A percentile compares a stretch with the other conserved stretches of the same genome.
These are phyloP conservation scores for Cyclopterus lumpus DNA, from an alignment of 2,797 vertebrate genomes.

Conservation along the genomic window DNA sequence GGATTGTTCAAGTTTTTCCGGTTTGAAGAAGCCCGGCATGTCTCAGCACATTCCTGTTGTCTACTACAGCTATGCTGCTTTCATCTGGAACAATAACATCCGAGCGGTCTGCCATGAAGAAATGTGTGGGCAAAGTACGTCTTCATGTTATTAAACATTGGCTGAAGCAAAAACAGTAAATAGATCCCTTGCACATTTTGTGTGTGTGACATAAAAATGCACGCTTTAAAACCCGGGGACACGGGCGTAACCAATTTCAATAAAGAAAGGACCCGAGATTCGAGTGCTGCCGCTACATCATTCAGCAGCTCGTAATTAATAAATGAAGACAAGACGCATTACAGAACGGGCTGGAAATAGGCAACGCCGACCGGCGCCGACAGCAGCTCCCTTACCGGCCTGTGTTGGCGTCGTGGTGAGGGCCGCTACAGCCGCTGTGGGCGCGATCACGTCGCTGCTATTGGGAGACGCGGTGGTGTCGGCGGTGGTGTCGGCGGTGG, in stretches of 20 bases:
- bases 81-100: constrained; percentile 45
- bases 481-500: constrained; percentile 18
- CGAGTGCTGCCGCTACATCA: constrained; percentile 31
- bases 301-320: constrained; percentile 50
- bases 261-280: neutral
- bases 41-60: constrained; percentile 54
- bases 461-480: constrained; percentile 64
- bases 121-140: constrained; percentile 1
- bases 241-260: neutral
- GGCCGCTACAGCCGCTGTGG: neutral
- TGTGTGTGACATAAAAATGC: neutral
- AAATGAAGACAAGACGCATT: constrained; percentile 38
- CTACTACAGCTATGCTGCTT: constrained; percentile 19
- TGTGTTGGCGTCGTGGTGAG: constrained; percentile 52
- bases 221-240: neutral
- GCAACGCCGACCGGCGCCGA: neutral
- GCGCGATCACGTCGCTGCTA: constrained; percentile 47
- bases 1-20: constrained; percentile 40
- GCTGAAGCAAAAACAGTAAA: neutral
- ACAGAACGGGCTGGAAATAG: constrained; percentile 39
- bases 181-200: neutral
- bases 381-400: constrained; percentile 66
- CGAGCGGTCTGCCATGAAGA: constrained; percentile 28
- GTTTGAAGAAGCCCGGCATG: constrained; percentile 34
- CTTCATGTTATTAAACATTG: neutral